Evolutionary conservation across 2,797 vertebrate genomes (phyloP).

Genomic region (Labeo calbasu): DNA sequence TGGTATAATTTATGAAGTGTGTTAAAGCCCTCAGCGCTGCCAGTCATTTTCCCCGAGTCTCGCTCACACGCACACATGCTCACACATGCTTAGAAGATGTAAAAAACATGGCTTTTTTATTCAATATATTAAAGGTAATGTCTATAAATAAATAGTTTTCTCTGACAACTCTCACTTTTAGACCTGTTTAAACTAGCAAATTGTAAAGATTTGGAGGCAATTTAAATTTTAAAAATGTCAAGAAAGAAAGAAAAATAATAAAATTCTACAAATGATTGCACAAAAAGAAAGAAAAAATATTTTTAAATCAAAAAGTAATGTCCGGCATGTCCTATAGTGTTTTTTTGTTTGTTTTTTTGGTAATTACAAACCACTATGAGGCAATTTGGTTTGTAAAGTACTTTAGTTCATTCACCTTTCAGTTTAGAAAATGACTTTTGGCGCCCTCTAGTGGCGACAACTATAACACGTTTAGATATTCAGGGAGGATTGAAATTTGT

Average conservation of each 20-base stretch:
- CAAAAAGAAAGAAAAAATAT: not conserved
- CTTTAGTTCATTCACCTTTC: not conserved
- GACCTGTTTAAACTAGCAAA: not conserved
- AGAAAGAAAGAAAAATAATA: not conserved
- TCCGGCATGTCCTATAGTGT: not conserved
- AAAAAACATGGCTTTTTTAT: not conserved
- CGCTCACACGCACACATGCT: not conserved
- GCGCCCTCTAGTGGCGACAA: not conserved
- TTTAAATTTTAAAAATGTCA: not conserved
- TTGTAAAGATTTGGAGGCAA: not conserved
- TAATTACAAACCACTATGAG: not conserved
- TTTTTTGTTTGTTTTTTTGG: not conserved
- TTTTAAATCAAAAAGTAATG: no score
- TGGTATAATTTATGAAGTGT: slow-evolving; percentile 31
- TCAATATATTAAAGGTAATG: not conserved
- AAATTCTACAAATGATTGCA: not conserved
- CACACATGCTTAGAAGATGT: not conserved
- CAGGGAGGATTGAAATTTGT: not conserved
- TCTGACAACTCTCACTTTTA: not conserved
- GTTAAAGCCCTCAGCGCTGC: slow-evolving; percentile 9
- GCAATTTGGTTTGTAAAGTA: not conserved
- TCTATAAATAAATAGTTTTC: not conserved
- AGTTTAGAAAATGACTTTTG: not conserved
- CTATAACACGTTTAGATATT: not conserved
- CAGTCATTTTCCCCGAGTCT: slow-evolving; percentile 13